These are phyloP conservation scores for Pseudotriccus pelzelni DNA, from an alignment of 2,797 vertebrate genomes.

Conservation along the genomic window DNA sequence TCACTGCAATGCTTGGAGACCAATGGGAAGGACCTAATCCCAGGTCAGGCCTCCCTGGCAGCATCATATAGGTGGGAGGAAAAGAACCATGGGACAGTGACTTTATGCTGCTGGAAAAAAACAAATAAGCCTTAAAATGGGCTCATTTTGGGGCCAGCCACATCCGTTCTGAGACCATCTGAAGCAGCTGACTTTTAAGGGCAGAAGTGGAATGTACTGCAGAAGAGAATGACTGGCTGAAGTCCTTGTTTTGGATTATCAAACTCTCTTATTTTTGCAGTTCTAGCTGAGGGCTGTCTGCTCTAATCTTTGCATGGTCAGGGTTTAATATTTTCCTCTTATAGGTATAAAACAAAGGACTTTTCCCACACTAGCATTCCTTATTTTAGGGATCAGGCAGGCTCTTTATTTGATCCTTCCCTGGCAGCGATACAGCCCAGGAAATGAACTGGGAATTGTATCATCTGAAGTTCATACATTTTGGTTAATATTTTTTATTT, in stretches of 20 bases:
- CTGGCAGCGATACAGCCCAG: constrained; percentile 40
- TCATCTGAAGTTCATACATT: constrained; percentile 64
- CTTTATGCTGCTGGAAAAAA: neutral
- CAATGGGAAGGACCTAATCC: neutral
- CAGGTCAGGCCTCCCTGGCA: neutral
- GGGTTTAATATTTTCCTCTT: constrained; percentile 4
- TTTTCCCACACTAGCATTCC: neutral
- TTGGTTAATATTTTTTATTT: constrained; percentile 69
- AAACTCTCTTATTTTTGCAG: neutral
- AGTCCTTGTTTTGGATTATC: constrained; percentile 18
- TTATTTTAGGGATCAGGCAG: constrained; percentile 44
- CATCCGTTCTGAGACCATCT: neutral
- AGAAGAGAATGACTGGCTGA: constrained; percentile 19
- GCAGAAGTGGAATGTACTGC: neutral
- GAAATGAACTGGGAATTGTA: constrained; percentile 59
- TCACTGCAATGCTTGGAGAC: neutral
- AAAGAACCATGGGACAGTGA: neutral
- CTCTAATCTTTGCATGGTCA: neutral
- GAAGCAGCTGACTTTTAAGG: neutral
- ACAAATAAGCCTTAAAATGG: neutral
- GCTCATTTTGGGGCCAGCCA: neutral
- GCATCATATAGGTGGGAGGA: neutral
- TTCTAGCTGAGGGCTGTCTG: neutral
- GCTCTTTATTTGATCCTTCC: constrained; percentile 34
- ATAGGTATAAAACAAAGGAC: constrained; percentile 34